Conservation (phyloP, 92 coral and sea anemone species). For the Muricea muricata region DNA sequence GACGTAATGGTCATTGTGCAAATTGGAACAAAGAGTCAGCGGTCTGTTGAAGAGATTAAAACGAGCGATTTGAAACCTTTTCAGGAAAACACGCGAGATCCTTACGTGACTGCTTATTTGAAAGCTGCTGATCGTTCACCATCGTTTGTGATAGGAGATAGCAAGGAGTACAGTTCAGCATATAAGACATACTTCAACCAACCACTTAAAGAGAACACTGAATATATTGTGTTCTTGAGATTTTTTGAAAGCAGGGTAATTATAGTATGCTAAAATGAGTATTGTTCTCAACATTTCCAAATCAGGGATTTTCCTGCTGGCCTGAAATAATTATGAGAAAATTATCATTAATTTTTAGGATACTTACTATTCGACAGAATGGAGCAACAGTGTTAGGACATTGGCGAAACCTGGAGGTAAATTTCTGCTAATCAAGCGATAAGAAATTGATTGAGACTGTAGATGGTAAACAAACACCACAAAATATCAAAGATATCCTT, state of each 20-base stretch:
- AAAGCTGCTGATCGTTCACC: not conserved
- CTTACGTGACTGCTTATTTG: conserved; percentile 1
- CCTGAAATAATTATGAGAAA: not conserved
- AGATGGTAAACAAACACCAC: no score
- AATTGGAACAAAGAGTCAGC: not conserved
- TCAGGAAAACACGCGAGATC: not conserved
- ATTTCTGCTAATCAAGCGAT: no score
- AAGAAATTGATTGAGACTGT: no score
- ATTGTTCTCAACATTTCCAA: not conserved
- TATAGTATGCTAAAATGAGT: not conserved
- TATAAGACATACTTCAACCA: not conserved
- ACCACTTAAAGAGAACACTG: not conserved
- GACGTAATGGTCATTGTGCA: not conserved
- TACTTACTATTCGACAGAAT: not conserved
- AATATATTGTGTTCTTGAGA: not conserved
- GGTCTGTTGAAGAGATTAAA: not conserved
- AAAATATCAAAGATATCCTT: no score
- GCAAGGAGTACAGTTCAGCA: not conserved
- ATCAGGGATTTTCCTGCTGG: not conserved
- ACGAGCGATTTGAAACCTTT: not conserved
- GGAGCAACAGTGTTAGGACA: not conserved
- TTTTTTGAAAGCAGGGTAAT: not conserved
- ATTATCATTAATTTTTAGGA: not conserved
- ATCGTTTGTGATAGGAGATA: not conserved
- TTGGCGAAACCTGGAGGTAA: not conserved